These are phyloP conservation scores for Entomobrya proxima DNA, from an alignment of 2,888 invertebrate genomes.

Conservation along the genomic window DNA sequence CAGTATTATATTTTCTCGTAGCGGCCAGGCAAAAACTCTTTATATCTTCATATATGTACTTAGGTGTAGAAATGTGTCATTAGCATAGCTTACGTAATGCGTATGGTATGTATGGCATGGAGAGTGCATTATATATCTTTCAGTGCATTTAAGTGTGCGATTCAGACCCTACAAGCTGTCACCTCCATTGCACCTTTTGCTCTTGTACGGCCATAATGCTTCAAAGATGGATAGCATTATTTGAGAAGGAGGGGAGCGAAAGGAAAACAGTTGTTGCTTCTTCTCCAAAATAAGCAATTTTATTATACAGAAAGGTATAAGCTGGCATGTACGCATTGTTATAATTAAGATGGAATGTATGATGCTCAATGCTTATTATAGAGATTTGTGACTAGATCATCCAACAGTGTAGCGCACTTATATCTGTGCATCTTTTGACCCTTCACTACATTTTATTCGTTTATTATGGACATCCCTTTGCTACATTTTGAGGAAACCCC, in stretches of 20 bases:
- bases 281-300: not conserved
- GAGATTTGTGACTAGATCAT: too few relatives aligned
- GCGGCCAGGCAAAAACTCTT: too few relatives aligned
- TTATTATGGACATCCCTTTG: too few relatives aligned
- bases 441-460: too few relatives aligned
- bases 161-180: conserved; percentile 43
- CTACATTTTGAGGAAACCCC: too few relatives aligned
- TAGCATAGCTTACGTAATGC: not conserved
- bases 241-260: not conserved
- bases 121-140: not conserved
- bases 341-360: not conserved
- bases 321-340: not conserved
- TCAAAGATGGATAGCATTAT: conserved; percentile 38
- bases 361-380: too few relatives aligned
- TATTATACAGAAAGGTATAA: not conserved
- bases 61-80: not conserved
- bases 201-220: conserved; percentile 23
- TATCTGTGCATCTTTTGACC: too few relatives aligned
- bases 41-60: too few relatives aligned
- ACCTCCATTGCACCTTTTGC: conserved; percentile 42
- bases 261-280: conserved; percentile 29
- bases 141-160: not conserved
- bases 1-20: too few relatives aligned
- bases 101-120: not conserved
- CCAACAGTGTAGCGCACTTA: too few relatives aligned